These are phyloP conservation scores for Gulo gulo DNA, from an alignment of 2,113 vertebrate genomes.

Conservation along the genomic window DNA sequence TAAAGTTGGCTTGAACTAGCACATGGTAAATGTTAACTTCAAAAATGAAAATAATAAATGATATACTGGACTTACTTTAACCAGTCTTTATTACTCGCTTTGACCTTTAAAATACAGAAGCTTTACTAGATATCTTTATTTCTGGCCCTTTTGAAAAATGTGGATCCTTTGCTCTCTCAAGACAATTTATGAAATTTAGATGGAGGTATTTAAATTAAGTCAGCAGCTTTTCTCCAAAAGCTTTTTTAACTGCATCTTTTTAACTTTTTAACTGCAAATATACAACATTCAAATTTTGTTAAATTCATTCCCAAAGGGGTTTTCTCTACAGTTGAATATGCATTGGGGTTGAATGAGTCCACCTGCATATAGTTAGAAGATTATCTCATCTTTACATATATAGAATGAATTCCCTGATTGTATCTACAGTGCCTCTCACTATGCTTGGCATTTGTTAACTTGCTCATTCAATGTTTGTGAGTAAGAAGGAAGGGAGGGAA, in stretches of 20 bases:
- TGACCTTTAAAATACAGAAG: conserved; percentile 27
- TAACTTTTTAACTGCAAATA: neutral
- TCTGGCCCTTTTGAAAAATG: neutral
- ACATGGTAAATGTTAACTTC: conserved; percentile 22
- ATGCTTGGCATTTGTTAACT: neutral
- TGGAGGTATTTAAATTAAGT: neutral
- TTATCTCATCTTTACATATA: neutral
- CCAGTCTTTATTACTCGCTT: neutral
- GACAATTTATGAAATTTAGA: neutral
- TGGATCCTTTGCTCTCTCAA: neutral
- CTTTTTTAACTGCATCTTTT: neutral
- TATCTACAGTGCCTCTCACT: neutral
- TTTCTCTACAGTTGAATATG: conserved; percentile 13
- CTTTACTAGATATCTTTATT: neutral
- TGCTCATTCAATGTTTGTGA: neutral
- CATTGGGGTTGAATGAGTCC: conserved; percentile 2
- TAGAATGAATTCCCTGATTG: neutral
- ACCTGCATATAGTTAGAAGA: conserved; percentile 33
- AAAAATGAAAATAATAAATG: conserved; percentile 32
- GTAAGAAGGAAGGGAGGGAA: neutral
- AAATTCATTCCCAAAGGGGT: neutral
- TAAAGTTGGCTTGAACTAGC: conserved; percentile 53
- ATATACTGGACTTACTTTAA: neutral
- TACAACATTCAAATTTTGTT: neutral
- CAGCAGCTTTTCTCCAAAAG: neutral